Evolutionary conservation across 2,113 vertebrate species (phyloP).

Genomic region (Asarcornis scutulata): DNA sequence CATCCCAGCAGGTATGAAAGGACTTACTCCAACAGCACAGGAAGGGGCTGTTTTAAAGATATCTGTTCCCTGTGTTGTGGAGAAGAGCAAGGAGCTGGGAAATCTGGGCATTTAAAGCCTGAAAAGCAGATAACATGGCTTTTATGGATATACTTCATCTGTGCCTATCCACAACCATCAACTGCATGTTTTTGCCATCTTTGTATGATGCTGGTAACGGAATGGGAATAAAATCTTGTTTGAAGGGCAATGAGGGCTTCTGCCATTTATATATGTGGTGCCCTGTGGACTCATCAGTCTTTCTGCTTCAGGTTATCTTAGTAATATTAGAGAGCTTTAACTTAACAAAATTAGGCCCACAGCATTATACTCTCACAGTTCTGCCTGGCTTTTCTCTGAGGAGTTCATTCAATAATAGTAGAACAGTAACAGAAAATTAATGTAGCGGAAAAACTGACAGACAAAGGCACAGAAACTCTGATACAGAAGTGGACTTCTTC

Average conservation of each 20-base stretch:
- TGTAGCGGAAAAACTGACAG: neutral
- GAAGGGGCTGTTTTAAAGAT: neutral
- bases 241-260: neutral
- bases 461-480: neutral
- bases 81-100: neutral
- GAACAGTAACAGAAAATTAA: neutral
- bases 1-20: neutral
- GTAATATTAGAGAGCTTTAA: neutral
- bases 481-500: neutral
- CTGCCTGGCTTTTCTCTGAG: neutral
- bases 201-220: neutral
- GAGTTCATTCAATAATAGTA: neutral
- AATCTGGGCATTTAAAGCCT: neutral
- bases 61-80: neutral
- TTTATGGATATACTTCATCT: neutral
- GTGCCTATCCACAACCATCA: neutral
- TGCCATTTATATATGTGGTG: neutral
- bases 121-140: neutral
- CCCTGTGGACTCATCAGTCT: neutral
- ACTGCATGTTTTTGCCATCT: neutral
- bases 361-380: neutral
- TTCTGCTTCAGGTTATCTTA: neutral
- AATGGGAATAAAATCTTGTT: neutral
- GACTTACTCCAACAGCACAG: neutral
- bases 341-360: neutral